A percentile compares a stretch with the other conserved stretches of the same genome.
Conservation (phyloP, 30 jellyfish, hydroid and myxozoan genomes). For the Aurelia sp. region DNA sequence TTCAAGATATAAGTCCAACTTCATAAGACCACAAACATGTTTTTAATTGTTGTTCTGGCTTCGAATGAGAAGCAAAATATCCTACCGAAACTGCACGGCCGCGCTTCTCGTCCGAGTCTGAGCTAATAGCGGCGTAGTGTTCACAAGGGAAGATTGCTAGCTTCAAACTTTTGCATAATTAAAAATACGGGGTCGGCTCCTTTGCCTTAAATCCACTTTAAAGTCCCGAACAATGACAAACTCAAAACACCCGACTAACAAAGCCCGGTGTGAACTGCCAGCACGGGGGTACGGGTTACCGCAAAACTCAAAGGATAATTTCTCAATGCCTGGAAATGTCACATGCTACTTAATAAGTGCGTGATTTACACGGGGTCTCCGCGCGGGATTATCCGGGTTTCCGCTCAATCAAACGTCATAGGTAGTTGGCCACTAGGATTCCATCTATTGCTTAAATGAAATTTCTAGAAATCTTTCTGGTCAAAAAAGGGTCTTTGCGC, state of each 20-base stretch:
- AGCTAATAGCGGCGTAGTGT: slow-evolving; percentile 59
- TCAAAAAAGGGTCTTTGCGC: no score
- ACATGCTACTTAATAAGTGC: slow-evolving; percentile 11
- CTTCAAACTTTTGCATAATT: slow-evolving; percentile 72
- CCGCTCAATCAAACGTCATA: no score
- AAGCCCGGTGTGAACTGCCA: slow-evolving; percentile 75
- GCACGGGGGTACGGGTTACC: slow-evolving; percentile 63
- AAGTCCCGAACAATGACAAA: slow-evolving; percentile 73
- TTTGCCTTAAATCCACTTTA: slow-evolving; percentile 77
- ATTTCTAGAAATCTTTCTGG: no score
- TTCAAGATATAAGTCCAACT: not conserved
- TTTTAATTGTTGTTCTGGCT: not conserved
- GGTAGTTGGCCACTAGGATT: no score
- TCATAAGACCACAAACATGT: no score
- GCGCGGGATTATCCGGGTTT: no score
- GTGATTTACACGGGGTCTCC: no score
- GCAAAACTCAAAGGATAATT: slow-evolving; percentile 1
- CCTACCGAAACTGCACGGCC: slow-evolving; percentile 16
- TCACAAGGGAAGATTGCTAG: slow-evolving; percentile 64
- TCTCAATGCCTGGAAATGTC: slow-evolving; percentile 40
- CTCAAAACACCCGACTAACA: slow-evolving; percentile 81
- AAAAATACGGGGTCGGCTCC: slow-evolving; percentile 85
- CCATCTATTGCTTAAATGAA: no score
- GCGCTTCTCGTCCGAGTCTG: slow-evolving; percentile 45
- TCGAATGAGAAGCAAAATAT: not conserved